Evolutionary conservation across 2,888 invertebrate genomes (phyloP).

Genomic region (Protodeltote pygarga): DNA sequence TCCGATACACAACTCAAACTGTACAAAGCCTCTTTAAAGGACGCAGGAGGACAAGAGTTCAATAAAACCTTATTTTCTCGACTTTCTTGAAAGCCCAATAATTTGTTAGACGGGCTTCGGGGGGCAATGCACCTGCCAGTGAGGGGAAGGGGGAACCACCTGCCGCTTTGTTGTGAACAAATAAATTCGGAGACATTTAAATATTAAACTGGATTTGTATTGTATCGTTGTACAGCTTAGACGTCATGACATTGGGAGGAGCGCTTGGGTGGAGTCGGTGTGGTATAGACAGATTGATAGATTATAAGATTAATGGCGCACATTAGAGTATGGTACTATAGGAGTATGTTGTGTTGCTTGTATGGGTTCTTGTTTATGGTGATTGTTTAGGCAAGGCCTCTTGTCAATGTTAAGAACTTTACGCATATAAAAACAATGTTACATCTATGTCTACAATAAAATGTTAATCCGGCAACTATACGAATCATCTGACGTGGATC

Average conservation of each 20-base stretch:
- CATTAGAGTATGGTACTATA: conserved; percentile 13
- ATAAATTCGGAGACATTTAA: conserved; percentile 49
- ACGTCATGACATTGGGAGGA: conserved; percentile 23
- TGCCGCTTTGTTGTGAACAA: conserved; percentile 55
- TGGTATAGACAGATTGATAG: conserved; percentile 26
- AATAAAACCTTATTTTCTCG: conserved; percentile 23
- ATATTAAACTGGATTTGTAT: conserved; percentile 41
- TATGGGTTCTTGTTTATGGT: too few relatives aligned
- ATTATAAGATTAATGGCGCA: conserved; percentile 31
- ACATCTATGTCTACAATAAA: too few relatives aligned
- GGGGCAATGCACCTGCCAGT: conserved; percentile 67
- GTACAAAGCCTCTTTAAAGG: conserved; percentile 16
- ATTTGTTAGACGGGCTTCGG: conserved; percentile 51
- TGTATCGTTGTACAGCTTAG: conserved; percentile 33
- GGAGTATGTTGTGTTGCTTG: too few relatives aligned
- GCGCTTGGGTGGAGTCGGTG: background rate
- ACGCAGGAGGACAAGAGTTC: conserved; percentile 30
- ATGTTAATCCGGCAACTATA: too few relatives aligned
- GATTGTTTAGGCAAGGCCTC: too few relatives aligned
- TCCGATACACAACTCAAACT: background rate
- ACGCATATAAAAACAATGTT: too few relatives aligned
- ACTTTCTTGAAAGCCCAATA: conserved; percentile 39
- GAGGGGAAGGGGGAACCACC: conserved; percentile 55
- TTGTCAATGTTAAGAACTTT: too few relatives aligned
- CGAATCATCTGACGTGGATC: too few relatives aligned